A percentile compares a stretch with the other conserved stretches of the same genome.
Conservation (phyloP, 2,113 vertebrate genomes). For the Antidorcas marsupialis region DNA sequence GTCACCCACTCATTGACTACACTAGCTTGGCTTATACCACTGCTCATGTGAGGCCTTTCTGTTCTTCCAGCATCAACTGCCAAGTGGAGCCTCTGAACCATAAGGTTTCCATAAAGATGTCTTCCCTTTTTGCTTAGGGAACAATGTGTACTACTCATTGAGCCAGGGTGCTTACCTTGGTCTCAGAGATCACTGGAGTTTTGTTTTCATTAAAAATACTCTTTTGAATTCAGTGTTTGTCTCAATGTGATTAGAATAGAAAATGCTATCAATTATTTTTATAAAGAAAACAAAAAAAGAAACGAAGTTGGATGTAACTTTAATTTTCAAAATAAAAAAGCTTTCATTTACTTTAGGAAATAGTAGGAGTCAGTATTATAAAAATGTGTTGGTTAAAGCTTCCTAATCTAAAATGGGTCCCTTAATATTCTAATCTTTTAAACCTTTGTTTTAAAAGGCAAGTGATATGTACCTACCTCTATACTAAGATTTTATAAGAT, state of each 20-base stretch:
- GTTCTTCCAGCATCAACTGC: fast-evolving
- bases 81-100: not conserved
- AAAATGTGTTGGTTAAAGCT: not conserved
- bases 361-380: not conserved
- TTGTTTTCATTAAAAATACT: slow-evolving; percentile 25
- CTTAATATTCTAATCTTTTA: not conserved
- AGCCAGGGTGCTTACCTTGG: slow-evolving; percentile 22
- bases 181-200: not conserved
- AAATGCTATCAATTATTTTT: not conserved
- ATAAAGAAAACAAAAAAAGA: slow-evolving; percentile 25
- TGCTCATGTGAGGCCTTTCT: not conserved
- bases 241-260: not conserved
- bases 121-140: slow-evolving; percentile 8
- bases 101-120: not conserved
- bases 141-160: not conserved
- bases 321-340: not conserved
- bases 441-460: slow-evolving; percentile 11
- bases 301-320: not conserved
- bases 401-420: not conserved
- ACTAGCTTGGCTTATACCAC: not conserved
- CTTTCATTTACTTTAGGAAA: not conserved
- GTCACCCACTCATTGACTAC: not conserved
- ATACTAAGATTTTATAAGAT: not conserved
- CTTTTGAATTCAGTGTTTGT: slow-evolving; percentile 19
- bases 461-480: not conserved